Evolutionary conservation across 2,113 vertebrate genomes (phyloP), one percentile per base, ranked within the genome.

Genomic region (Ptyas mucosa): DNA sequence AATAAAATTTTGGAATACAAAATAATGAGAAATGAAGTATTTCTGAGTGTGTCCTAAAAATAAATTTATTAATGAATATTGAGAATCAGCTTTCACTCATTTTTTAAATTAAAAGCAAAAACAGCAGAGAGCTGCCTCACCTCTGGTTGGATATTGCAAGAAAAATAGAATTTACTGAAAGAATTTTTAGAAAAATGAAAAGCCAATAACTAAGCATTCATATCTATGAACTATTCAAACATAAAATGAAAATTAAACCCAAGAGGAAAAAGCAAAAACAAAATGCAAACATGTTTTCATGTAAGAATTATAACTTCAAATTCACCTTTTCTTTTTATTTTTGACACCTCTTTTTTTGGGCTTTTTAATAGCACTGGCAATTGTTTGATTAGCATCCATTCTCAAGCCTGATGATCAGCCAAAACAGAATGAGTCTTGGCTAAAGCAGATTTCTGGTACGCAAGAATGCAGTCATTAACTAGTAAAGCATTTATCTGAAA

Each of bases 241-340:
- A 8, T 87, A 61, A 88, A 64, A 46, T 49, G 20, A 23, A 34
- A 0, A 87, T 49, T 49, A 55, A 85, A 87, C 5, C 8, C 58
- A 75, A 64, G 46, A 51, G 54, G 58, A 90, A 87, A 88, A 21
- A 91, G 39, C 18, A 23, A 89, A 43, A 57, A 43, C 53, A 89
- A 21, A 20, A 58, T 26, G 9, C 14, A 81, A 89, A 91, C 24
- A 3, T 85, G 20, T 46, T 43, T 52, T 61, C 39, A 69, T 51
- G 46, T n/a, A 61, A 88, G n/a, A n/a, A 86, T 91, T 58, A 90
- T 15, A n/a, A 23, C 24, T 86, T 8, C 14, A 88, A 64, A 89
- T 49, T 64, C 46, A 88, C 91, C 90, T 91, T 92, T 94, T 91
- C n/a, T 89, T 75, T 61, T 85, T 92, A 53, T 14, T 85, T 8